phyloP scores from a whole-genome alignment of 2,888 invertebrate species.

The Brenthis daphne region DNA sequence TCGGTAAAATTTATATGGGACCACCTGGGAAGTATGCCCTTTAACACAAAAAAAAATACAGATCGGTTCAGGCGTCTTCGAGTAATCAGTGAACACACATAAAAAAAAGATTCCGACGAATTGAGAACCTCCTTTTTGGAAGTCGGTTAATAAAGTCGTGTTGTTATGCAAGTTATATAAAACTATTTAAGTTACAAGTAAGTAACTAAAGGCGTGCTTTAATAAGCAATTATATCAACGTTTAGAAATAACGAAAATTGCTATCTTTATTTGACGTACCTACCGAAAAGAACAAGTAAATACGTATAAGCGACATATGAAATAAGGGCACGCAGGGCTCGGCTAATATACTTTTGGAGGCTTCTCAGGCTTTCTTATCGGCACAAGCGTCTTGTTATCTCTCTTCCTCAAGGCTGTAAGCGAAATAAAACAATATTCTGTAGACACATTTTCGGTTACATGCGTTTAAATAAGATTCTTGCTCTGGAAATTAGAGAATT shows the following conservation, averaged over 20 bases:
- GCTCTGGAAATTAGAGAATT: constrained; percentile 12
- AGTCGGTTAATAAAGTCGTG: too few species aligned
- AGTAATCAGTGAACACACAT: too few species aligned
- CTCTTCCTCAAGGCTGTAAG: constrained; percentile 45
- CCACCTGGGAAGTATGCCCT: too few species aligned
- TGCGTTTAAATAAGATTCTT: constrained; percentile 11
- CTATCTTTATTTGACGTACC: constrained; percentile 27
- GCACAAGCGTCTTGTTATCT: constrained; percentile 52
- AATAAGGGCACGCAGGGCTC: constrained; percentile 47
- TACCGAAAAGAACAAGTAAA: constrained; percentile 35
- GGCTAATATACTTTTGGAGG: constrained; percentile 56
- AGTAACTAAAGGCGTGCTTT: too few species aligned
- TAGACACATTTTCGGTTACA: constrained; percentile 34
- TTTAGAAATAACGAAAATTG: constrained; percentile 3
- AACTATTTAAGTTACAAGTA: too few species aligned
- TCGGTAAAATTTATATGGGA: too few species aligned
- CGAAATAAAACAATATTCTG: constrained; percentile 45
- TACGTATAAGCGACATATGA: constrained; percentile 46
- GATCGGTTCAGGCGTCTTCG: too few species aligned
- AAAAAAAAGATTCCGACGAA: too few species aligned
- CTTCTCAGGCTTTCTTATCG: constrained; percentile 53
- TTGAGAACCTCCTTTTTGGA: too few species aligned
- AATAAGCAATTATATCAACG: background rate
- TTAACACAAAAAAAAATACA: too few species aligned
- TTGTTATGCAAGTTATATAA: too few species aligned